phyloP scores from a whole-genome alignment of 2,888 invertebrate species.

The Napeogenes sylphis region DNA sequence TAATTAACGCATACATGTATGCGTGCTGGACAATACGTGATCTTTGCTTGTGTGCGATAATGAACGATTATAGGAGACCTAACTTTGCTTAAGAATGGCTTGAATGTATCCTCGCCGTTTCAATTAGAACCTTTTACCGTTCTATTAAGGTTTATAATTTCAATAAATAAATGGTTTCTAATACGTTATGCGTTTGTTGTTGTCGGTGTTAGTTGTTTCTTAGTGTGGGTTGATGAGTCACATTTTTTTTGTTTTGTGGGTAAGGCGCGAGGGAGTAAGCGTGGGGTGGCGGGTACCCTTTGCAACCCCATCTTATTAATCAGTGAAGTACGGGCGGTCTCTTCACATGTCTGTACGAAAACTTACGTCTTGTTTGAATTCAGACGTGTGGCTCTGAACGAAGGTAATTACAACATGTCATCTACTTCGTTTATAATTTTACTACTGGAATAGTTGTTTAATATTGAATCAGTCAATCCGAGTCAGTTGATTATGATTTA shows the following conservation, averaged over 20 bases:
- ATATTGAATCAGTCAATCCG: background rate
- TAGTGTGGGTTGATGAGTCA: constrained; percentile 78
- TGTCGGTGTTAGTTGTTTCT: constrained; percentile 55
- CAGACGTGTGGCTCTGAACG: constrained; percentile 32
- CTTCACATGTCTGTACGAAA: constrained; percentile 70
- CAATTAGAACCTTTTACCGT: constrained; percentile 53
- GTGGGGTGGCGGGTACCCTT: constrained; percentile 67
- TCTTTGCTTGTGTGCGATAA: constrained; percentile 69
- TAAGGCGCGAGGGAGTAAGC: constrained; percentile 71
- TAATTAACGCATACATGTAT: constrained; percentile 74
- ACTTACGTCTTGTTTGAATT: constrained; percentile 65
- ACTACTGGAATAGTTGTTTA: background rate
- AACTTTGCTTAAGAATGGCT: constrained; percentile 57
- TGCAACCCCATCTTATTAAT: constrained; percentile 78
- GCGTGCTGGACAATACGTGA: constrained; percentile 69
- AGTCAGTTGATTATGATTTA: too few species aligned
- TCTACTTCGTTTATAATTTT: background rate
- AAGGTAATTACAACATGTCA: constrained; percentile 22
- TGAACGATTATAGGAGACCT: constrained; percentile 76
- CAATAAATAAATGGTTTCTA: constrained; percentile 47
- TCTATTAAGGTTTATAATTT: constrained; percentile 61
- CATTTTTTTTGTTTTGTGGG: constrained; percentile 79
- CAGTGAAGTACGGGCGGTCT: constrained; percentile 76
- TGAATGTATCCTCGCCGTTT: constrained; percentile 41
- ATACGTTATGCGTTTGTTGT: constrained; percentile 45